Evolutionary conservation across 2,888 invertebrate species (phyloP).

Genomic region (Drosophila eohydei): DNA sequence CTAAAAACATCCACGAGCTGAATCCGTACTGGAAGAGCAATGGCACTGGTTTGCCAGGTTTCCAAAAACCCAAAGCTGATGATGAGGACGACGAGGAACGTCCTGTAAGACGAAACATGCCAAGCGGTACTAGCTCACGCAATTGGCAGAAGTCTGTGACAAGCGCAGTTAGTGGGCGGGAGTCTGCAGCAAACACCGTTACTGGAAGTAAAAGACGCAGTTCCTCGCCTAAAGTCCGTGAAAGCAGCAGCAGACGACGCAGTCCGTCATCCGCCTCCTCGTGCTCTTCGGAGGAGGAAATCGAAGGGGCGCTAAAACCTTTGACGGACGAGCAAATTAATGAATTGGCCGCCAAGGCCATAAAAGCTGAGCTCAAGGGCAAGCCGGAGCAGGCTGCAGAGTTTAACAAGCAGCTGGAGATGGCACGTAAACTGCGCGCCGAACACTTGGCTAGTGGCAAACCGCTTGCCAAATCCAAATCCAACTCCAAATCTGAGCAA

Average conservation of each 20-base stretch:
- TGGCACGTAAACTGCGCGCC: slow-evolving; percentile 87
- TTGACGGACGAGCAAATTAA: slow-evolving; percentile 94
- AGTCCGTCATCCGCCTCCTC: slow-evolving; percentile 25
- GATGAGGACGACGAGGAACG: slow-evolving; percentile 73
- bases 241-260: background rate
- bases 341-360: slow-evolving; percentile 93
- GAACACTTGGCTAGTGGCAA: slow-evolving; percentile 49
- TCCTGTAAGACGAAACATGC: background rate
- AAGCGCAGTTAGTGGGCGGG: background rate
- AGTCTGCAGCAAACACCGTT: too few relatives aligned
- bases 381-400: slow-evolving; percentile 89
- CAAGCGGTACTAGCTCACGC: slow-evolving; percentile 2
- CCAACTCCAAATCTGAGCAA: slow-evolving; percentile 4
- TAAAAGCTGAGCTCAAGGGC: slow-evolving; percentile 98
- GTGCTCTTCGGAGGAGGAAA: background rate
- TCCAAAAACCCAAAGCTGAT: slow-evolving; percentile 84
- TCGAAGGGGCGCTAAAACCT: slow-evolving; percentile 28
- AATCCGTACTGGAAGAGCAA: slow-evolving; percentile 97
- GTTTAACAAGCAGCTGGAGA: slow-evolving; percentile 90
- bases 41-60: slow-evolving; percentile 92
- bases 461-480: background rate
- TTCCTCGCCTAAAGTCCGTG: background rate
- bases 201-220: too few relatives aligned
- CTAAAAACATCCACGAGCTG: slow-evolving; percentile 90
- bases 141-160: slow-evolving; percentile 46